Base-by-base conservation (phyloP, 1,140 invertebrate genomes). In the Maniola jurtina region DNA sequence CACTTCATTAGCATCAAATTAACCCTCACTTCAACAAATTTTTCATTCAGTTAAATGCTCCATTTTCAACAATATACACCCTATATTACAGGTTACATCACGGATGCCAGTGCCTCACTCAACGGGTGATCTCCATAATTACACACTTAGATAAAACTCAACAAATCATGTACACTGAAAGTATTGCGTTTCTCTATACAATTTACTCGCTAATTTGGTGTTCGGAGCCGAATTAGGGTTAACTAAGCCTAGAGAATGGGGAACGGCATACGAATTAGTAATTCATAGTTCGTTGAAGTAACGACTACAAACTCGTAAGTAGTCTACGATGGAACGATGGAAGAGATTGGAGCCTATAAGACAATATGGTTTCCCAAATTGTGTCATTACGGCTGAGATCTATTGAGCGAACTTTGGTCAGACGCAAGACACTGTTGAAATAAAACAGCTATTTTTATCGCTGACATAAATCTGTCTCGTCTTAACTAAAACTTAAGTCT, bases 171-270 rank as follows among this genome's bases (percentile, higher is more conserved):
- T 87, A 87, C 81, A 89, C 66, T 75, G 78, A 83, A 81, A 83
- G 79, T 89, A 87, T 86, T 83, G 79, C 79, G 79, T 83, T 83
- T 81, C 75, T 78, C 76, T 86, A 83, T 84, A 85, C 81, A 79
- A 76, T 71, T 82, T 87, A 86, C 74, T 72, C 73, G 72, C 85
- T 88, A 89, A 72, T 83, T 88, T 89, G 84, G 87, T 89, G 87
- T 89, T 84, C 66, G 79, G 75, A 81, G 79, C 77, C 85, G 77
- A 83, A 79, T 85, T 74, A 76, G 73, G 68, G 66, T 74, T 79
- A 76, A 73, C 76, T 83, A 80, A 61, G 59, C 52, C 74, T 60
- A 71, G 65, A 68, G 61, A 61, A 66, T 59, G 63, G 77, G 66
- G 70, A 67, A 72, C 75, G 81, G 65, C 62, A 66, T 64, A 45